Base-by-base conservation (phyloP, 1,140 invertebrate species). In the Neelides sp. region DNA sequence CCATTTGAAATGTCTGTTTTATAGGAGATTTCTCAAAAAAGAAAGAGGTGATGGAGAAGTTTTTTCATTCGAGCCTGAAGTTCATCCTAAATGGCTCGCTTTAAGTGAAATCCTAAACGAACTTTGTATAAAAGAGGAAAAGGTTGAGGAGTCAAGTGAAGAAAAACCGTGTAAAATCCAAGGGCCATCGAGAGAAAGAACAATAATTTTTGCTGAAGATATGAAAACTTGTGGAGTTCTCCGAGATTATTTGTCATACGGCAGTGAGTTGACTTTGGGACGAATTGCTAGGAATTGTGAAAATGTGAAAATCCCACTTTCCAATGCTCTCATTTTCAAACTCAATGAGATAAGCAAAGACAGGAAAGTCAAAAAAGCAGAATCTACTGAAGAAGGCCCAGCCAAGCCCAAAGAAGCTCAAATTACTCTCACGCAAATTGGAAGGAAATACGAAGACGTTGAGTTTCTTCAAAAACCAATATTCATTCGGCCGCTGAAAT, bases 11-110 rank as follows among this genome's bases (percentile, higher is more conserved):
- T n/a, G n/a, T n/a, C n/a, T n/a, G n/a, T n/a, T n/a, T n/a, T n/a
- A n/a, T n/a, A n/a, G n/a, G n/a, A n/a, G n/a, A n/a, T n/a, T 30
- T 23, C 19, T 40, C n/a, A 34, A 60, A 56, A 56, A 30, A 44
- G 30, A 50, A 24, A 17, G n/a, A 41, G n/a, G 17, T 12, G 42
- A 10, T 30, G 26, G 15, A n/a, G 35, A 53, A 32, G 50, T 66
- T 68, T 40, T 50, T 82, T 81, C 82, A 69, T 75, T 86, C 41
- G 74, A 78, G 46, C 80, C 88, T 30, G 89, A 96, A 71, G 69
- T 76, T 19, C 84, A 80, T 68, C 86, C 90, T 10, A 96, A 97
- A 71, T 96, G 92, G 91, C 70, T 76, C 59, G 78, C 79, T 17
- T 67, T 93, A 8, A 75, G 68, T 37, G 85, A 91, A 69, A 74